These are phyloP conservation scores for Limenitis camilla DNA, from an alignment of 2,888 invertebrate genomes.

Conservation along the genomic window DNA sequence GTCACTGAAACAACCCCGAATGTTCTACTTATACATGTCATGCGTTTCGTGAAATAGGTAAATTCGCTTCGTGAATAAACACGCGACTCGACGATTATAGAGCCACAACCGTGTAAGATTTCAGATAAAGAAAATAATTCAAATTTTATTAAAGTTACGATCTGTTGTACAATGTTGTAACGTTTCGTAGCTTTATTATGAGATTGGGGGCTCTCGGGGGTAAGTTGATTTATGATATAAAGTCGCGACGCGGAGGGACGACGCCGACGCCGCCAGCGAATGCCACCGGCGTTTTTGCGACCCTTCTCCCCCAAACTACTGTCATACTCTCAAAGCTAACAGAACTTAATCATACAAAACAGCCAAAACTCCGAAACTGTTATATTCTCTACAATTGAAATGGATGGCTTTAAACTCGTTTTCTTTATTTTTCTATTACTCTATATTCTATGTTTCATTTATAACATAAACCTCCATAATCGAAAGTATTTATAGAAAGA, in stretches of 20 bases:
- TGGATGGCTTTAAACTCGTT: not conserved
- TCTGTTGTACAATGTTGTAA: conserved; percentile 24
- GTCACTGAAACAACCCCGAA: conserved; percentile 51
- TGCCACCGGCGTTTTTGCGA: conserved; percentile 56
- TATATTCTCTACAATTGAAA: conserved; percentile 7
- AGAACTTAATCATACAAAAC: conserved; percentile 35
- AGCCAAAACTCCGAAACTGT: conserved; percentile 5
- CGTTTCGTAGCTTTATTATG: conserved; percentile 52
- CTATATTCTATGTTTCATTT: not conserved
- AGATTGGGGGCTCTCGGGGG: conserved; percentile 56
- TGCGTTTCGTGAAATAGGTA: conserved; percentile 25
- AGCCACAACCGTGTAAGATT: conserved; percentile 22
- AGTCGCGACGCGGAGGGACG: conserved; percentile 51
- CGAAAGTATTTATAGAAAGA: not conserved
- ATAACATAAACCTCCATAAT: not conserved
- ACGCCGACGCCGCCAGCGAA: conserved; percentile 32
- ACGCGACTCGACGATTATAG: conserved; percentile 25
- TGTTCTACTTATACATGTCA: conserved; percentile 37
- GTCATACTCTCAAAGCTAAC: conserved; percentile 36
- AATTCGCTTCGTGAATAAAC: conserved; percentile 21
- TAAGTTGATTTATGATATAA: conserved; percentile 65
- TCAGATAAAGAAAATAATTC: conserved; percentile 24
- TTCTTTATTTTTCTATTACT: not conserved
- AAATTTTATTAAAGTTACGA: conserved; percentile 26
- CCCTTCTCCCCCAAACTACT: conserved; percentile 38